Evolutionary conservation across 2,888 invertebrate species (phyloP).

Genomic region (Nycteola revayana): DNA sequence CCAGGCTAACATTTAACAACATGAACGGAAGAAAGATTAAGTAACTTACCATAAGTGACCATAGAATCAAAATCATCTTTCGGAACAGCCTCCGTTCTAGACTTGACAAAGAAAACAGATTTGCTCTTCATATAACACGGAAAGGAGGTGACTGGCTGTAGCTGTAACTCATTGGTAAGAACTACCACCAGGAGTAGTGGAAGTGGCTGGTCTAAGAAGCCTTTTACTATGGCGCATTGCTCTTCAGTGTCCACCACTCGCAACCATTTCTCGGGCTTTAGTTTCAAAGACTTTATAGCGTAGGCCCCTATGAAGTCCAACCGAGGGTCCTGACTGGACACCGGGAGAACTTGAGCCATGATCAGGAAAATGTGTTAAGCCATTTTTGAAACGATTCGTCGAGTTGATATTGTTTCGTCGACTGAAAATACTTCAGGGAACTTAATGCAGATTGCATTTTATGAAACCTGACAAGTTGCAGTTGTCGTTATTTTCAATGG

Average conservation of each 20-base stretch:
- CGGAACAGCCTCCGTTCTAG: constrained; percentile 84
- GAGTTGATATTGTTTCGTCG: too few species aligned
- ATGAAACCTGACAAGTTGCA: constrained; percentile 59
- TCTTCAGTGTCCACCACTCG: constrained; percentile 92
- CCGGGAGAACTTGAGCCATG: constrained; percentile 69
- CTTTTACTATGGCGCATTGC: constrained; percentile 87
- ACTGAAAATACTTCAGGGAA: constrained; percentile 38
- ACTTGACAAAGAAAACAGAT: constrained; percentile 92
- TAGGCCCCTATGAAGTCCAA: constrained; percentile 93
- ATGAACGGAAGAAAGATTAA: too few species aligned
- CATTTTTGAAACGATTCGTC: constrained; percentile 32
- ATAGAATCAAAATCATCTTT: constrained; percentile 86
- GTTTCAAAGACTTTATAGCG: constrained; percentile 91
- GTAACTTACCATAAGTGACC: constrained; percentile 83
- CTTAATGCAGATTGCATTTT: constrained; percentile 41
- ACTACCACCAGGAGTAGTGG: constrained; percentile 87
- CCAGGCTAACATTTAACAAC: too few species aligned
- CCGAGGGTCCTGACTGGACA: constrained; percentile 84
- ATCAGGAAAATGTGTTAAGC: constrained; percentile 27
- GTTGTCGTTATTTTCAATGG: constrained; percentile 74
- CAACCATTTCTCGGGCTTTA: constrained; percentile 97
- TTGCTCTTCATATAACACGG: constrained; percentile 92
- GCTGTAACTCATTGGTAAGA: constrained; percentile 89
- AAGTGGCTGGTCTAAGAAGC: constrained; percentile 89
- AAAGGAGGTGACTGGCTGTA: constrained; percentile 92